These are phyloP conservation scores for Odontomyia ornata DNA, from an alignment of 2,888 invertebrate species.

Conservation along the genomic window DNA sequence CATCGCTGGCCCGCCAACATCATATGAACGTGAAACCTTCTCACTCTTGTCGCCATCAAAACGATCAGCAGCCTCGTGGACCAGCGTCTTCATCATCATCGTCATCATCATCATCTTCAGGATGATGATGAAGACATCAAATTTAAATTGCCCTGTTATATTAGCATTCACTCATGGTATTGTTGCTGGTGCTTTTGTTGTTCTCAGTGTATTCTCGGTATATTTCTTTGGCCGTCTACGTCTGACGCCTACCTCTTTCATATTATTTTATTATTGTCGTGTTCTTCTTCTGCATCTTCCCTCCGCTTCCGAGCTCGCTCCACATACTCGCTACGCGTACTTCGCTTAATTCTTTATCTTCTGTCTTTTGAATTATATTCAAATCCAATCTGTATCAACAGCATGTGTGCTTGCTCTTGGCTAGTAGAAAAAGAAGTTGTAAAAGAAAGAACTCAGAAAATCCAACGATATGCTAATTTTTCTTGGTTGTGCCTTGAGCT, in stretches of 20 bases:
- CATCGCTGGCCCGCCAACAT: too few species aligned
- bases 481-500: neutral
- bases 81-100: neutral
- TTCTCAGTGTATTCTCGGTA: too few species aligned
- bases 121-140: conserved; percentile 34
- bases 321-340: neutral
- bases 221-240: neutral
- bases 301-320: neutral
- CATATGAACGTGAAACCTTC: neutral
- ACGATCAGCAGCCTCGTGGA: neutral
- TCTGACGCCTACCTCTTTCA: conserved; percentile 21
- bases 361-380: conserved; percentile 1
- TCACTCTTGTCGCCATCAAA: conserved; percentile 2
- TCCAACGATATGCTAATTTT: conserved; percentile 14
- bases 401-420: conserved; percentile 2
- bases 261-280: neutral
- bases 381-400: conserved; percentile 25
- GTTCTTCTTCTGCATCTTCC: neutral
- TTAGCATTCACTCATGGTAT: conserved; percentile 20
- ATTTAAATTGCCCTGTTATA: conserved; percentile 36
- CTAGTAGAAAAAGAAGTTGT: neutral
- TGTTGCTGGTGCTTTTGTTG: neutral
- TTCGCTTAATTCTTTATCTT: neutral
- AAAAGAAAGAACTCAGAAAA: neutral
- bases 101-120: neutral